phyloP scores from a whole-genome alignment of 2,888 invertebrate species.

The Cephus rjabovi region DNA sequence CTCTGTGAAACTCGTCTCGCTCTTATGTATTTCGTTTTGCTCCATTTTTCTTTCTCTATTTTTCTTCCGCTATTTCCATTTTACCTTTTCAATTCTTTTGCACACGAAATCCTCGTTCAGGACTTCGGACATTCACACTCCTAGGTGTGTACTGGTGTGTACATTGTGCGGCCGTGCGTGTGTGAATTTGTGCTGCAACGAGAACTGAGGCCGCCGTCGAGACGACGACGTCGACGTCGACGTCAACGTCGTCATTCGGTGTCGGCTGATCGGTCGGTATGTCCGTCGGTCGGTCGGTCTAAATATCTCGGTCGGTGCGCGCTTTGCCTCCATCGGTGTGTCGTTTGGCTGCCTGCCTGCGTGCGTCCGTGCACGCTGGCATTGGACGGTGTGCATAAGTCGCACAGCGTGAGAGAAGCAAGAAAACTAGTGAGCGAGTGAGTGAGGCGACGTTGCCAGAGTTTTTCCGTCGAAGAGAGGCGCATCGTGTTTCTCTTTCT shows the following conservation, averaged over 20 bases:
- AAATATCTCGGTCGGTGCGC: conserved; percentile 5
- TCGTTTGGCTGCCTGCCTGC: conserved; percentile 15
- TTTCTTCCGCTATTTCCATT: too few relatives aligned
- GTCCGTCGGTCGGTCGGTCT: background rate
- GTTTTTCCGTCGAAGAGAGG: conserved; percentile 32
- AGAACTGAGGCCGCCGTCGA: too few relatives aligned
- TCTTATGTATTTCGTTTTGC: too few relatives aligned
- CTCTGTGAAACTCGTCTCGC: too few relatives aligned
- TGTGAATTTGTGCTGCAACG: background rate
- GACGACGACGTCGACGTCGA: too few relatives aligned
- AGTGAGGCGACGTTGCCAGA: conserved; percentile 57
- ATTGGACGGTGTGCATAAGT: conserved; percentile 14
- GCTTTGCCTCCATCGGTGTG: conserved; percentile 11
- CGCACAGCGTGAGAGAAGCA: conserved; percentile 12
- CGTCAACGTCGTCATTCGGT: too few relatives aligned
- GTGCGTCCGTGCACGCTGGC: conserved; percentile 10
- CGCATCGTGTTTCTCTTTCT: background rate
- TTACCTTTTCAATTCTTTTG: too few relatives aligned
- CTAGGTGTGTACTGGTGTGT: too few relatives aligned
- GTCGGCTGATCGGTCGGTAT: too few relatives aligned
- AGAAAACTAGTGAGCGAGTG: conserved; percentile 31
- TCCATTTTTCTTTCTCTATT: too few relatives aligned
- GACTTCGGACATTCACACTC: too few relatives aligned
- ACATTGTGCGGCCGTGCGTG: background rate
- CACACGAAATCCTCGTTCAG: too few relatives aligned